Percentiles rank a stretch among this genome's conserved stretches.
Evolutionary conservation across 2,797 vertebrate genomes (phyloP).

Genomic region (Poecile montanus): DNA sequence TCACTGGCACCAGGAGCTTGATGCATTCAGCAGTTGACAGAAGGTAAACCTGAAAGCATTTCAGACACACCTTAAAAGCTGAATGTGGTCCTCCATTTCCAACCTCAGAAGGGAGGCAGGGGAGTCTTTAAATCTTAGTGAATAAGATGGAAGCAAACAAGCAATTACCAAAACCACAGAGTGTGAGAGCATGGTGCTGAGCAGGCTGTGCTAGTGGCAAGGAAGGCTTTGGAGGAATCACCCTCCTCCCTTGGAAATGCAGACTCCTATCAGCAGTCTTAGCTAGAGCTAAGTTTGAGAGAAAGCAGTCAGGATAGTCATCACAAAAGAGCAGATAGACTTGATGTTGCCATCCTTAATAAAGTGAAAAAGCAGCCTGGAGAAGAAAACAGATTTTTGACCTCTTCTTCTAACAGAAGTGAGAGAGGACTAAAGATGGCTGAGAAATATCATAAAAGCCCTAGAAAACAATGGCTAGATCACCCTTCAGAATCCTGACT

Average conservation of each 20-base stretch:
- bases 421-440: background rate
- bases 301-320: rapidly evolving
- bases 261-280: background rate
- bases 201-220: background rate
- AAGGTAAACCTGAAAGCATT: background rate
- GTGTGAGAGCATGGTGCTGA: rapidly evolving
- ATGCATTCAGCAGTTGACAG: background rate
- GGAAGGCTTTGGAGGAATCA: background rate
- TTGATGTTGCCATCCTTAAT: background rate
- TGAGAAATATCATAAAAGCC: background rate
- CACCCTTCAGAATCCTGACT: background rate
- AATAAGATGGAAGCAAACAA: background rate
- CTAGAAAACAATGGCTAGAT: background rate
- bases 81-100: background rate
- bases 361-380: background rate
- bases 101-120: background rate
- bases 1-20: background rate
- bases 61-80: background rate
- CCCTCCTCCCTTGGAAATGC: background rate
- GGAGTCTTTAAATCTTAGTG: background rate
- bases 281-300: background rate
- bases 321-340: background rate
- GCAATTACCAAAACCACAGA: rapidly evolving
- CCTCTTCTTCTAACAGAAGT: background rate
- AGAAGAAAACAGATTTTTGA: background rate